Conservation (phyloP, 2,797 vertebrate genomes). For the Carcharodon carcharias region DNA sequence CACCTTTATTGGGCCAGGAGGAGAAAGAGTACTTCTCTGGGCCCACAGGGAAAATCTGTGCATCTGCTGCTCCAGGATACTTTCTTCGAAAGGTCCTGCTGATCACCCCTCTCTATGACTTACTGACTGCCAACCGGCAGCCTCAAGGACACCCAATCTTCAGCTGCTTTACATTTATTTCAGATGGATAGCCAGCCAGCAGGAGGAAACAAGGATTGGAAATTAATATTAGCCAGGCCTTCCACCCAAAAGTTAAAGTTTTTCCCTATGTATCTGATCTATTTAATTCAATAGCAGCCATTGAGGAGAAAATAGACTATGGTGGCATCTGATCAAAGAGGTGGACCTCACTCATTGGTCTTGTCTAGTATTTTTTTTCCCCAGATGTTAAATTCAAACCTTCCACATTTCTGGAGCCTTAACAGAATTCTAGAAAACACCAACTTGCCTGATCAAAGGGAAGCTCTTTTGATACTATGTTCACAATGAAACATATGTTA, state of each 20-base stretch:
- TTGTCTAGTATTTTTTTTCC: background rate
- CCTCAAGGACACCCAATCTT: background rate
- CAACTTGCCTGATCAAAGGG: background rate
- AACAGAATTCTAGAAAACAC: background rate
- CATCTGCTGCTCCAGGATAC: background rate
- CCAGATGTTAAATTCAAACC: background rate
- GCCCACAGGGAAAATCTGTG: background rate
- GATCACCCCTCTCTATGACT: background rate
- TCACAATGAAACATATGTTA: background rate
- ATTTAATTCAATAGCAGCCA: background rate
- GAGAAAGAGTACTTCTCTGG: background rate
- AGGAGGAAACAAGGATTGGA: background rate
- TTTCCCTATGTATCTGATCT: background rate
- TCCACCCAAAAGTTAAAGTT: background rate
- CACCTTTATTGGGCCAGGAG: background rate
- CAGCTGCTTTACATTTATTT: background rate
- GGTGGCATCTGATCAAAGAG: background rate
- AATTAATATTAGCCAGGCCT: background rate
- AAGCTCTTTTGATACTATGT: background rate
- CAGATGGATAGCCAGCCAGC: background rate
- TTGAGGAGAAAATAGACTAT: background rate
- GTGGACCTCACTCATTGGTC: too few species aligned
- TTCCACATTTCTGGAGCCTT: background rate
- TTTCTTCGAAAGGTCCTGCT: background rate
- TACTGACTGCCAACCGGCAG: background rate